A percentile compares a stretch with the other conserved stretches of the same genome.
Conservation (phyloP, 2,888 invertebrate species). For the Periphyllus acericola region DNA sequence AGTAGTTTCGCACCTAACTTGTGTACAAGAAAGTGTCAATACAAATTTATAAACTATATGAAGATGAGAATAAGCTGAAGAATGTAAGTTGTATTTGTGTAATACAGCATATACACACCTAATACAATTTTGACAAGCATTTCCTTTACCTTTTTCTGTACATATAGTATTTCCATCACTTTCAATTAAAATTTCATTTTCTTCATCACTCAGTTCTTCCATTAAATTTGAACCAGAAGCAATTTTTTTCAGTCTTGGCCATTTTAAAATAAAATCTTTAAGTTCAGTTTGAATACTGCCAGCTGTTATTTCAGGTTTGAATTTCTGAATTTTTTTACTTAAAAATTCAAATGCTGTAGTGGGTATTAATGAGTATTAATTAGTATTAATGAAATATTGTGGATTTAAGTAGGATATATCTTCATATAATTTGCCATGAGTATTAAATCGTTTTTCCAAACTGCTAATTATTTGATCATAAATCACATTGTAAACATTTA, state of each 20-base stretch:
- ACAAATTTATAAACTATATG: too few species aligned
- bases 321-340: constrained; percentile 2
- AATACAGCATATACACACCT: too few species aligned
- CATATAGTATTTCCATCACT: too few species aligned
- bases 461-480: too few species aligned
- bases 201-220: constrained; percentile 3
- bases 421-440: neutral
- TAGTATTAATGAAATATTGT: neutral
- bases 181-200: too few species aligned
- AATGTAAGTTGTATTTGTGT: too few species aligned
- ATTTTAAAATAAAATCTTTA: constrained; percentile 24
- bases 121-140: too few species aligned
- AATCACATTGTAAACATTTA: neutral
- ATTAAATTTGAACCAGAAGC: constrained; percentile 6
- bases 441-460: constrained; percentile 4
- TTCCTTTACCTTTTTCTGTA: too few species aligned
- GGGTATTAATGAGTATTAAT: too few species aligned
- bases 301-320: constrained; percentile 20
- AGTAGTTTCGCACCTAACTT: too few species aligned
- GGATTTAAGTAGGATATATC: constrained; percentile 8
- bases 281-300: constrained; percentile 13
- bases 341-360: constrained; percentile 3
- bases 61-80: too few species aligned
- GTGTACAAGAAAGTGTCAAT: too few species aligned
- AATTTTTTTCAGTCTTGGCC: constrained; percentile 12